Evolutionary conservation across 2,797 vertebrate genomes (phyloP), one percentile per base, ranked within the genome.

Genomic region (Agapornis canus): DNA sequence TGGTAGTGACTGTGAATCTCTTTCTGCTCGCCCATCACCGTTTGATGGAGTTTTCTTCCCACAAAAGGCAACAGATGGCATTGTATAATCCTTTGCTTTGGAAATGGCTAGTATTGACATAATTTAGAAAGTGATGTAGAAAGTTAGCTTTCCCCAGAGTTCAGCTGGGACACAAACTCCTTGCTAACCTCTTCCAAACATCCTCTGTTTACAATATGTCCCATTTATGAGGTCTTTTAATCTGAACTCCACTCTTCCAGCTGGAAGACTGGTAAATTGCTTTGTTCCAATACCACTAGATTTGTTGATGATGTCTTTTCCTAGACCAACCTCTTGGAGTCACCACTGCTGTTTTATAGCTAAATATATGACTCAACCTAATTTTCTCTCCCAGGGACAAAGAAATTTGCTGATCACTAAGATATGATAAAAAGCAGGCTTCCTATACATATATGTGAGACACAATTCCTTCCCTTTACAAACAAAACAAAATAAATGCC

Each of bases 31-130:
- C 65, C 27, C 23, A 64, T 32, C 61, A 60, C 23, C 6, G 17
- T 47, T 77, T 60, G 13, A 47, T n/a, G 81, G 7, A 13, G 2
- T 77, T 45, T 71, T 32, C n/a, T 56, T 4, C 13, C 54, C 45
- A 51, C 57, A 86, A 39, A 91, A 89, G 43, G 22, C 89, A 95
- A 89, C 87, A 97, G 82, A 96, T 94, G 90, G 96, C 82, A 86
- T 68, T 52, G 65, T 32, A 89, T 66, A 93, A 96, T 79, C 81
- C 76, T 77, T 82, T 26, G 13, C 5, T 54, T 52, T 77, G 61
- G 48, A 45, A 76, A 5, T 54, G 63, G 45, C 16, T 73, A 39
- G 25, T 61, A 35, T 16, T 66, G 76, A 86, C 57, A 68, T 43
- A 47, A 82, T 88, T 75, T 61, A 77, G 73, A 84, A 43, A 69